A percentile compares a stretch with the other conserved stretches of the same genome.
These are phyloP conservation scores for Phortica variegata DNA, from an alignment of 1,140 invertebrate genomes.

Conservation along the genomic window DNA sequence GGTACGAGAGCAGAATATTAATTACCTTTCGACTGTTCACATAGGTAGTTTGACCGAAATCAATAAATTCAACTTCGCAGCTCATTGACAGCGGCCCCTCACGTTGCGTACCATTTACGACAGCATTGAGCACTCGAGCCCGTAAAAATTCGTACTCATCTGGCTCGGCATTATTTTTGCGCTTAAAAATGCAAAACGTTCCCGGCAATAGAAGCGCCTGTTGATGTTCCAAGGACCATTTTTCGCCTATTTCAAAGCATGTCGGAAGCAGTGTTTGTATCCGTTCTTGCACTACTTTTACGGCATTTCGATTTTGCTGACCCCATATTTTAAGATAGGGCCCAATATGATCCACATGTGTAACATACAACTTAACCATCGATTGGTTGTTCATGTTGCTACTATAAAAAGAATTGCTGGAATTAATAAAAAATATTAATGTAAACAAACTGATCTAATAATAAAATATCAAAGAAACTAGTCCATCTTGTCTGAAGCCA, in stretches of 20 bases:
- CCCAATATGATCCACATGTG: constrained; percentile 67
- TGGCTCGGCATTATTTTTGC: constrained; percentile 34
- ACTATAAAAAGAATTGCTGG: no score
- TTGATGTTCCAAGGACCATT: constrained; percentile 41
- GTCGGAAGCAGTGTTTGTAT: constrained; percentile 38
- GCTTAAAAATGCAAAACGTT: constrained; percentile 39
- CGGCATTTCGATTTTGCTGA: constrained; percentile 57
- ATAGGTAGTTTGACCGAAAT: constrained; percentile 65
- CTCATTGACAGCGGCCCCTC: constrained; percentile 49
- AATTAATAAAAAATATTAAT: not conserved
- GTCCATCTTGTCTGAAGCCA: no score
- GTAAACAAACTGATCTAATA: not conserved
- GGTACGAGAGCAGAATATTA: constrained; percentile 1
- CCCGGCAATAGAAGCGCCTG: constrained; percentile 35
- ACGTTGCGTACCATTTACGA: constrained; percentile 16
- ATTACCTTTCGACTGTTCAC: constrained; percentile 45
- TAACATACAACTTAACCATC: constrained; percentile 57
- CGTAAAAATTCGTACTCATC: constrained; percentile 43
- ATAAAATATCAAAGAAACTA: not conserved
- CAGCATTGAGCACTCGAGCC: constrained; percentile 28
- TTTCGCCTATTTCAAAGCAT: constrained; percentile 40
- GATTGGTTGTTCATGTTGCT: no score
- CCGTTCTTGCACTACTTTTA: constrained; percentile 33
- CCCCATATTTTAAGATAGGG: constrained; percentile 69
- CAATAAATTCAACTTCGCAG: constrained; percentile 65